Base-by-base conservation (phyloP, 2,113 vertebrate genomes). In the Microcebus murinus region DNA sequence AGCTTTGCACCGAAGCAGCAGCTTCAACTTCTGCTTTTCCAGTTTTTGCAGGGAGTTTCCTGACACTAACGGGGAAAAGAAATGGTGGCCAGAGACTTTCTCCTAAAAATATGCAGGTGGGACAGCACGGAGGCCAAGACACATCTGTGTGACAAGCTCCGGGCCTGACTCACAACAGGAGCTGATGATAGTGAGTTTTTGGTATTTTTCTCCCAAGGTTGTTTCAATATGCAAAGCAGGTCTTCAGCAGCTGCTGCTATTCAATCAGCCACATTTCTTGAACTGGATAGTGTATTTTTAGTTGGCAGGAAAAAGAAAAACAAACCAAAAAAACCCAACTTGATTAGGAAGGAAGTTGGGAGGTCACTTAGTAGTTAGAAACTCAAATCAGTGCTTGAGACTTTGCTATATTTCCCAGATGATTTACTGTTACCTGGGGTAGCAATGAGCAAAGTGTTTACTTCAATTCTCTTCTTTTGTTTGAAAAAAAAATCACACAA, bases 281-380 rank as follows among this genome's bases (percentile, higher is more conserved):
- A 95, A 79, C 50, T 59, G 55, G 55, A 29, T 27, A 42, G 59
- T 23, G 45, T 95, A 96, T 92, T 93, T 94, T 94, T 95, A 96
- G 91, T 94, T 92, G 80, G 50, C 57, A 86, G 48, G 61, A 34
- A 50, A 42, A 61, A 87, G 36, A 88, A 90, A 91, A 81, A 52
- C 65, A 91, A 70, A 21, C 4, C 12, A 6, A 20, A 36, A 57
- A 81, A 31, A 3, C 2, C 82, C 85, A 80, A 18, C 21, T 71
- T 79, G 84, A 84, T 94, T 82, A 87, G 74, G 52, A 89, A 97
- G 77, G 86, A 93, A 59, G 36, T 45, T 81, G 76, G 68, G 92
- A 96, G 74, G 88, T 87, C 74, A 79, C 74, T 87, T 55, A 6
- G 8, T 65, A 76, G 57, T 88, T 82, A 94, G 89, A 92, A 89